These are phyloP conservation scores for Melieria picta DNA, from an alignment of 2,888 invertebrate genomes.

Conservation along the genomic window DNA sequence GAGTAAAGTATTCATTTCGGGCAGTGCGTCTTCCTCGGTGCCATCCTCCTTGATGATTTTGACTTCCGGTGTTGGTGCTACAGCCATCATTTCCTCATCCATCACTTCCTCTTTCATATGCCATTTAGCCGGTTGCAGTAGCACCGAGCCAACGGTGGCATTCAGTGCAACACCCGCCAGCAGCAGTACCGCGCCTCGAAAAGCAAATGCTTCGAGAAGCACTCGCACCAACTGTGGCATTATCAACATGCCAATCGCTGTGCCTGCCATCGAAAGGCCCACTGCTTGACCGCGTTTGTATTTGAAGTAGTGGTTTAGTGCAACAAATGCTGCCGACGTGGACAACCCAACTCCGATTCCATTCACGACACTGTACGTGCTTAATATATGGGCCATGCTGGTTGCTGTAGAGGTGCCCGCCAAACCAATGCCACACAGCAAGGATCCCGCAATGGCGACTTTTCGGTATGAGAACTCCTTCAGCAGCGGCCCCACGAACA, in stretches of 20 bases:
- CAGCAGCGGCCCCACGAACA: constrained; percentile 80
- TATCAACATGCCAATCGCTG: constrained; percentile 81
- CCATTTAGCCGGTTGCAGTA: constrained; percentile 78
- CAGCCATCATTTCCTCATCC: constrained; percentile 62
- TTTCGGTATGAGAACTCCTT: constrained; percentile 80
- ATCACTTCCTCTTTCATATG: constrained; percentile 70
- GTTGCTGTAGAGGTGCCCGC: constrained; percentile 75
- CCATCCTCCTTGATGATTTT: constrained; percentile 75
- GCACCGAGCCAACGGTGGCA: constrained; percentile 73
- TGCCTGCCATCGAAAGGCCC: constrained; percentile 82
- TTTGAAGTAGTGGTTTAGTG: constrained; percentile 80
- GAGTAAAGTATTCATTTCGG: constrained; percentile 64
- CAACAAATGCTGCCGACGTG: constrained; percentile 81
- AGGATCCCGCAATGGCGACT: constrained; percentile 75
- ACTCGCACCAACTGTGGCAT: constrained; percentile 80
- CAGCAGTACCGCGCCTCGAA: constrained; percentile 76
- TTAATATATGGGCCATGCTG: constrained; percentile 77
- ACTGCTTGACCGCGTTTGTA: constrained; percentile 83
- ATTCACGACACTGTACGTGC: constrained; percentile 80
- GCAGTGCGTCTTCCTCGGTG: constrained; percentile 69
- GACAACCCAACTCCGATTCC: constrained; percentile 82
- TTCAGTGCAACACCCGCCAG: constrained; percentile 76
- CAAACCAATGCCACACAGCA: constrained; percentile 74
- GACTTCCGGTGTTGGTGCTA: constrained; percentile 68
- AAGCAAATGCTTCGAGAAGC: constrained; percentile 72